Percentiles rank a stretch among this genome's conserved stretches.
phyloP scores from a whole-genome alignment of 2,888 invertebrate genomes.

The Neria commutata region DNA sequence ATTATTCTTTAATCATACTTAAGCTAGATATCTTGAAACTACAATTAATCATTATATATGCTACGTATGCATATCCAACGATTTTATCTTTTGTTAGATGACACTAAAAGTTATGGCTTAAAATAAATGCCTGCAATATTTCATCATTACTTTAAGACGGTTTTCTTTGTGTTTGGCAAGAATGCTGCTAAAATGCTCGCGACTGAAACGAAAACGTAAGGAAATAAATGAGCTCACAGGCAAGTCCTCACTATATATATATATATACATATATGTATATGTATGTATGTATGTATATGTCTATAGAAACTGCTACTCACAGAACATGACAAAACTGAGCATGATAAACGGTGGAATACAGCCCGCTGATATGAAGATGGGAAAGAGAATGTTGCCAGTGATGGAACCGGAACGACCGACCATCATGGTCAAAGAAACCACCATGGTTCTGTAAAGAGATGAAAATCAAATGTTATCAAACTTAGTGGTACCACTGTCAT shows the following conservation, averaged over 20 bases:
- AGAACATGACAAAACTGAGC: conserved; percentile 68
- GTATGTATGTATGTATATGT: no score
- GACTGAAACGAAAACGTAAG: conserved; percentile 28
- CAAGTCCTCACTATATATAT: no score
- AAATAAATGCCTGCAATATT: no score
- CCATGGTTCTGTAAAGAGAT: conserved; percentile 68
- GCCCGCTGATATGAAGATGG: conserved; percentile 70
- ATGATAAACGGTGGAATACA: conserved; percentile 76
- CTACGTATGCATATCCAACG: no score
- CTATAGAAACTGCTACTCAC: conserved; percentile 59
- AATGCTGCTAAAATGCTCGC: conserved; percentile 32
- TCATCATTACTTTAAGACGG: conserved; percentile 30
- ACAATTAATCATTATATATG: no score
- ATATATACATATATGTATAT: no score
- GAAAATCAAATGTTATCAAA: background rate
- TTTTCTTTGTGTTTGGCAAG: conserved; percentile 35
- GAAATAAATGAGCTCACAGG: background rate
- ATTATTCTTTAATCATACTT: no score
- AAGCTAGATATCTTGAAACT: no score
- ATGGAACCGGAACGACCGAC: conserved; percentile 73
- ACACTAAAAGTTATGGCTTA: no score
- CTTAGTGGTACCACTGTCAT: background rate
- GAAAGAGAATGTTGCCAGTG: conserved; percentile 74
- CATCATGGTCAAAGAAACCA: conserved; percentile 75
- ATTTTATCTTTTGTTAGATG: no score